These are phyloP conservation scores for Hylaeus anthracinus DNA, from an alignment of 1,140 invertebrate species.

Conservation along the genomic window DNA sequence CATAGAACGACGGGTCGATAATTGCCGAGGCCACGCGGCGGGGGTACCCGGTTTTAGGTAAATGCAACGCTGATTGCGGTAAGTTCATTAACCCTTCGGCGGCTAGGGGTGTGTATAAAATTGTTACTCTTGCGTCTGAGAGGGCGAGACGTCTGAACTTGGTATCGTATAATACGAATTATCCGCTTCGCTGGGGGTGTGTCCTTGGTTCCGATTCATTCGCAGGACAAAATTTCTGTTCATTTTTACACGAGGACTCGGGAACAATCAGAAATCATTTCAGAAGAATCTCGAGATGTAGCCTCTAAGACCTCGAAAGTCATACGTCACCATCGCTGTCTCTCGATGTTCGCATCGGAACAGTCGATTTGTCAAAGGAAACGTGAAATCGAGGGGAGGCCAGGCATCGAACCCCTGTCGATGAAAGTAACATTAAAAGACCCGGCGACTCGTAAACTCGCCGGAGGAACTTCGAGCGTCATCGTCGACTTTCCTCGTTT, in stretches of 20 bases:
- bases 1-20: slow-evolving; percentile 47
- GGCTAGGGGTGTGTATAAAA: slow-evolving; percentile 30
- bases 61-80: slow-evolving; percentile 48
- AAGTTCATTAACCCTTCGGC: slow-evolving; percentile 41
- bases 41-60: slow-evolving; percentile 33
- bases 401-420: neutral
- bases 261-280: too few relatives aligned
- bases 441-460: slow-evolving; percentile 19
- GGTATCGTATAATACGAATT: neutral
- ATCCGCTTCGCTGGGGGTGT: neutral
- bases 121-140: slow-evolving; percentile 12
- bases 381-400: neutral
- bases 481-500: slow-evolving; percentile 22
- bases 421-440: slow-evolving; percentile 34
- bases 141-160: too few relatives aligned
- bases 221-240: too few relatives aligned
- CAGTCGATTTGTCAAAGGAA: slow-evolving; percentile 6
- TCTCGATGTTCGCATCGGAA: neutral
- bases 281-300: too few relatives aligned
- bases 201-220: too few relatives aligned
- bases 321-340: neutral
- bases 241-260: too few relatives aligned
- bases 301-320: too few relatives aligned
- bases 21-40: slow-evolving; percentile 20
- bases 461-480: neutral